These are phyloP conservation scores for Augochlorella aurata DNA, from an alignment of 2,888 invertebrate genomes.

Conservation along the genomic window DNA sequence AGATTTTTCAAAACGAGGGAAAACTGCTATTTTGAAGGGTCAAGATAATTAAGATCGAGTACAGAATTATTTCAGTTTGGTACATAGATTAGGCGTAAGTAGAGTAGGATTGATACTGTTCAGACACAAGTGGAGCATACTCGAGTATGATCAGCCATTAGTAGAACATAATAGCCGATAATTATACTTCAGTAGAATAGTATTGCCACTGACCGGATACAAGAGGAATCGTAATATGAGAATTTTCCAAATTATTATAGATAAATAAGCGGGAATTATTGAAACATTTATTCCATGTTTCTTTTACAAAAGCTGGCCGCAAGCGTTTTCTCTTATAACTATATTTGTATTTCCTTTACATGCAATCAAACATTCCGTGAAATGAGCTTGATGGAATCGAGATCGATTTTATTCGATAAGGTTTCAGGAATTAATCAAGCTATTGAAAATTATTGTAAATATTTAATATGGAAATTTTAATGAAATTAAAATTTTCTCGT, in stretches of 20 bases:
- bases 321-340: neutral
- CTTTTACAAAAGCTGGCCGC: neutral
- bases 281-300: neutral
- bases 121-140: too few relatives aligned
- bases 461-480: conserved; percentile 5
- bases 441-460: neutral
- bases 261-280: neutral
- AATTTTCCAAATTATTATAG: neutral
- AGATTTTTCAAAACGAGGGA: too few relatives aligned
- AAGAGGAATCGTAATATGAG: neutral
- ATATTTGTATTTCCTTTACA: neutral
- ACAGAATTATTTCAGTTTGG: too few relatives aligned
- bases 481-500: neutral
- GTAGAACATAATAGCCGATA: too few relatives aligned
- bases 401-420: neutral
- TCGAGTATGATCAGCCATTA: neutral
- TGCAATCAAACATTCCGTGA: neutral
- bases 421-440: neutral
- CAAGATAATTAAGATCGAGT: too few relatives aligned
- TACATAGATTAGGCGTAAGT: too few relatives aligned
- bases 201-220: neutral
- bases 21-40: too few relatives aligned
- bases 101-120: too few relatives aligned
- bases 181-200: neutral
- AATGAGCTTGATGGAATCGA: neutral